Evolutionary conservation across 1,140 invertebrate species (phyloP).

Genomic region (Pararge aegeria): DNA sequence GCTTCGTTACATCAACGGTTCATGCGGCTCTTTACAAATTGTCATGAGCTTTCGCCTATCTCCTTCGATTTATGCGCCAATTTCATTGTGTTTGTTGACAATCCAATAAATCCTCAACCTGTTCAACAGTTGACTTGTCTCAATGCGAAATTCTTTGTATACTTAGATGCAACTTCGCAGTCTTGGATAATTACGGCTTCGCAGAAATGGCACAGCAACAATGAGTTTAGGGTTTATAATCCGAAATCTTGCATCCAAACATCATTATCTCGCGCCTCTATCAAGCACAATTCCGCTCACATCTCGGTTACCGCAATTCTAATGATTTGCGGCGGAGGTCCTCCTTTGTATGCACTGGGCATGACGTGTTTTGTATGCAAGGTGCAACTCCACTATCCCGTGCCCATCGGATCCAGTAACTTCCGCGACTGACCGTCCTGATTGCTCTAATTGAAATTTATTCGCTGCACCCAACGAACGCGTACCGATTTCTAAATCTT

Average conservation of each 20-base stretch:
- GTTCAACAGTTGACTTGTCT: conserved; percentile 13
- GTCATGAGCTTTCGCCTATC: conserved; percentile 35
- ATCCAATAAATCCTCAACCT: neutral
- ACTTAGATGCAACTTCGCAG: neutral
- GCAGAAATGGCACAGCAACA: neutral
- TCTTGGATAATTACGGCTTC: neutral
- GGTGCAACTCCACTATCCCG: conserved; percentile 58
- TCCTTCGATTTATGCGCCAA: conserved; percentile 11
- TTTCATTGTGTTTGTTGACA: conserved; percentile 7
- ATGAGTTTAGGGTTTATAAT: conserved; percentile 33
- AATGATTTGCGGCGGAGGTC: conserved; percentile 72
- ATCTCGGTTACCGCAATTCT: conserved; percentile 71
- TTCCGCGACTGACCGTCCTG: conserved; percentile 60
- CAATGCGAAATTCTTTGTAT: neutral
- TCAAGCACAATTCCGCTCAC: conserved; percentile 65
- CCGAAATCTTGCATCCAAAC: conserved; percentile 39
- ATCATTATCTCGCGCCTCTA: conserved; percentile 54
- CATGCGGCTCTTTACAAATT: conserved; percentile 72
- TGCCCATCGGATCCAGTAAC: conserved; percentile 56
- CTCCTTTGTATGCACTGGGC: conserved; percentile 65
- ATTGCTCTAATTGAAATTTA: conserved; percentile 76
- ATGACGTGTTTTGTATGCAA: conserved; percentile 58
- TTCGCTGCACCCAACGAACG: conserved; percentile 45
- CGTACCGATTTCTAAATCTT: conserved; percentile 49
- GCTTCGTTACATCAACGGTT: conserved; percentile 66